Evolutionary conservation across 2,888 invertebrate species (phyloP).

Genomic region (Margaritifera margaritifera): DNA sequence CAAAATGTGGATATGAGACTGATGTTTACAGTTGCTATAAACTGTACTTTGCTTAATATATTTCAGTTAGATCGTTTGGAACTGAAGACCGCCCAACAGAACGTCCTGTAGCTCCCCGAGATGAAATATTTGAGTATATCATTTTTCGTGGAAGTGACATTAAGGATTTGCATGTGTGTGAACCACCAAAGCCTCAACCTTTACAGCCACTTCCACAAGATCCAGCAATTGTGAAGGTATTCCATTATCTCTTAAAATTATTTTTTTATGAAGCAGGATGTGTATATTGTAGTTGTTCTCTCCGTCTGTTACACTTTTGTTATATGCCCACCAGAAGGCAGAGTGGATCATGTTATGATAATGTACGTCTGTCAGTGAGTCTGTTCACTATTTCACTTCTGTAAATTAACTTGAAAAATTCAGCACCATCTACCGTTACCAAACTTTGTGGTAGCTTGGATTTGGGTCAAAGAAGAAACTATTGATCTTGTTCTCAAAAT

Average conservation of each 20-base stretch:
- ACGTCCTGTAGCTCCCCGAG: slow-evolving; percentile 95
- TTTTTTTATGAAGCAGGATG: neutral
- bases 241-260: slow-evolving; percentile 8
- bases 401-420: too few species aligned
- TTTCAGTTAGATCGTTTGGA: slow-evolving; percentile 95
- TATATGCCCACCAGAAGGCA: neutral
- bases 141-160: slow-evolving; percentile 98
- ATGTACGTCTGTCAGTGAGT: too few species aligned
- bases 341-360: too few species aligned
- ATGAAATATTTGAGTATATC: slow-evolving; percentile 99
- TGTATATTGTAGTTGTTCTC: neutral
- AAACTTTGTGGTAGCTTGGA: too few species aligned
- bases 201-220: slow-evolving; percentile 80
- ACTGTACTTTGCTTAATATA: slow-evolving; percentile 8
- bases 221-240: slow-evolving; percentile 95
- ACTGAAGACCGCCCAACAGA: slow-evolving; percentile 98
- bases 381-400: too few species aligned
- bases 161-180: slow-evolving; percentile 94
- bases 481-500: too few species aligned
- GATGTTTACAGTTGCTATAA: neutral
- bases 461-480: too few species aligned
- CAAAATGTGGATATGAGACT: too few species aligned
- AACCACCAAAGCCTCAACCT: slow-evolving; percentile 79
- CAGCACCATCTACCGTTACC: too few species aligned
- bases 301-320: neutral